These are phyloP conservation scores for Theristicus caerulescens DNA, from an alignment of 2,113 vertebrate species.

Conservation along the genomic window DNA sequence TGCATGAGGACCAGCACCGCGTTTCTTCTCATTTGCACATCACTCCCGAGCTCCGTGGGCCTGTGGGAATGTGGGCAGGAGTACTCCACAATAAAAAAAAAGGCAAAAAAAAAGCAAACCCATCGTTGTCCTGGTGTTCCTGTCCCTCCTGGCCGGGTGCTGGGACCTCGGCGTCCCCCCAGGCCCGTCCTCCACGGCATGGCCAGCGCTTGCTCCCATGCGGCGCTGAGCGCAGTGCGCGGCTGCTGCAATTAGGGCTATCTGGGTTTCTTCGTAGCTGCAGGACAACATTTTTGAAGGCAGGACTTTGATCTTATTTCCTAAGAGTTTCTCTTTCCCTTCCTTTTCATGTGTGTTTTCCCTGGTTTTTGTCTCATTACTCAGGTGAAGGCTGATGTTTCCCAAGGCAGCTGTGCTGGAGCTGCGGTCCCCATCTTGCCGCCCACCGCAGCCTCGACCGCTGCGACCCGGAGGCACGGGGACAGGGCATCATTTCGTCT, in stretches of 20 bases:
- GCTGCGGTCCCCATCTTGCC: neutral
- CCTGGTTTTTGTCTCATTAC: conserved; percentile 49
- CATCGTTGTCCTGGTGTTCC: neutral
- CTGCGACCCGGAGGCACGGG: neutral
- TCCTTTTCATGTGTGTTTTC: neutral
- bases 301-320: conserved; percentile 58
- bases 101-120: neutral
- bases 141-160: neutral
- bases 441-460: neutral
- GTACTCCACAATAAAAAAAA: neutral
- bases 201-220: neutral
- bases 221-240: fast-evolving
- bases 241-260: neutral
- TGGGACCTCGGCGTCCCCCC: neutral
- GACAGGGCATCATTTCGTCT: neutral
- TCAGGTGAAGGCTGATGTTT: conserved; percentile 36
- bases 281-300: conserved; percentile 27
- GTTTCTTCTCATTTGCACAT: neutral
- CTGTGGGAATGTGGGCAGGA: neutral
- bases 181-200: fast-evolving
- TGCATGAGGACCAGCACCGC: fast-evolving
- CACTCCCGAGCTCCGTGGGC: fast-evolving
- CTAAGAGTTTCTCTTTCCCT: conserved; percentile 28
- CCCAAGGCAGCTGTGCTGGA: neutral
- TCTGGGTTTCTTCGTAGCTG: conserved; percentile 28